Evolutionary conservation across 2,797 vertebrate species (phyloP), one percentile per base, ranked within the genome.

Genomic region (Enteromius unitaeniatus): DNA sequence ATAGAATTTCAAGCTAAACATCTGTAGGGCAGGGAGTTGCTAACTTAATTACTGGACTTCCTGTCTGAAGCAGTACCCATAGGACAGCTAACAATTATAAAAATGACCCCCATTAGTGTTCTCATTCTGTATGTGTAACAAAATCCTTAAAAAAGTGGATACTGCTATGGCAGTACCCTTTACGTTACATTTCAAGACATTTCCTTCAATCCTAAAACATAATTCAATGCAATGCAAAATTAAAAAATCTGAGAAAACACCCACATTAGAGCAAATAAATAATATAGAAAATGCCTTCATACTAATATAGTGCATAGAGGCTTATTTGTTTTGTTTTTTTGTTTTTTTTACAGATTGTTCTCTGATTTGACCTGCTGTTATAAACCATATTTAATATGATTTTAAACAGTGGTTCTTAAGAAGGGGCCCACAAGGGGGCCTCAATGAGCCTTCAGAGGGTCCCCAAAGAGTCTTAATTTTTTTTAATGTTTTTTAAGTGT

Each of bases 51-150:
- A 70, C 10, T 9, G 19, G 40, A 62, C 40, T 60, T 70, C 51
- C 64, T 60, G 65, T 83, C 49, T 69, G 42, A 77, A 69, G 37
- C 40, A 70, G 26, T 58, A n/a, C 74, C 60, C 47, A 76, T 40
- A 19, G 45, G 81, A 65, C 21, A 51, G 4, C 28, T 26, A 78
- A 49, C 58, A 49, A 78, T 78, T 64, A 47, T 45, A 65, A 19
- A 78, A 78, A 45, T 78, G 0, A 78, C 19, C 28, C 47, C 76
- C 40, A 34, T 81, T 81, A 81, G 68, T 42, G 23, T 28, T 72
- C 11, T 3, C 47, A 26, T 81, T 23, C 34, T 72, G 37, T 72
- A 70, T 55, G 34, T 53, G n/a, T 42, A 55, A 49, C 6, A 13
- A 55, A 40, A 49, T 51, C 17, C 28, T 26, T 49, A 11, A 7